Evolutionary conservation across 2,888 invertebrate species (phyloP).

Genomic region (Yponomeuta evonymella): DNA sequence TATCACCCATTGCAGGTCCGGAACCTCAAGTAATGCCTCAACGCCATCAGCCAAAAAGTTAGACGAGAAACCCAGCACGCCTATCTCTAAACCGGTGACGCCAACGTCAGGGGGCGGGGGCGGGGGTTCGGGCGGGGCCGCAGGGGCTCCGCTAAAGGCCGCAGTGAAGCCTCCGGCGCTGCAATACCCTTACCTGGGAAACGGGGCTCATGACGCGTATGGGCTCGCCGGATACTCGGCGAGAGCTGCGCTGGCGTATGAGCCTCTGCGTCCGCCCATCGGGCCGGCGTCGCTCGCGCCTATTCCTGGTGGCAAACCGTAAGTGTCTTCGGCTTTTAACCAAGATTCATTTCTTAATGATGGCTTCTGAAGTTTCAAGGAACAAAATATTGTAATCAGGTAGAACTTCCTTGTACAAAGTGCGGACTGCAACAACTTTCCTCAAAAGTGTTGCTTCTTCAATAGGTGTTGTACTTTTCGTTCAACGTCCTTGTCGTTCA

Average conservation of each 20-base stretch:
- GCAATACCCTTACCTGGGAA: conserved; percentile 79
- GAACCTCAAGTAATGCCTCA: conserved; percentile 93
- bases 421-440: no score
- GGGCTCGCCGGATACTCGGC: conserved; percentile 71
- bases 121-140: conserved; percentile 72
- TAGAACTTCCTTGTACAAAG: no score
- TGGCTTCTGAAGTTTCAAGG: background rate
- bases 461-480: no score
- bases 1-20: conserved; percentile 74
- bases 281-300: conserved; percentile 77
- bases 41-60: conserved; percentile 91
- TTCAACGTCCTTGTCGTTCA: no score
- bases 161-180: conserved; percentile 76
- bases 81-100: conserved; percentile 92
- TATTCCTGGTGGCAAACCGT: conserved; percentile 92
- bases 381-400: no score
- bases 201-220: conserved; percentile 68
- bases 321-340: conserved; percentile 60
- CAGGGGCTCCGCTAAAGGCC: conserved; percentile 74
- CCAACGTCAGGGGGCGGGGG: conserved; percentile 83
- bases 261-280: conserved; percentile 68
- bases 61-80: conserved; percentile 93
- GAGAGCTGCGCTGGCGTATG: conserved; percentile 66
- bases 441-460: no score
- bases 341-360: background rate